Conservation (phyloP, 2,113 vertebrate genomes). For the Candoia aspera region DNA sequence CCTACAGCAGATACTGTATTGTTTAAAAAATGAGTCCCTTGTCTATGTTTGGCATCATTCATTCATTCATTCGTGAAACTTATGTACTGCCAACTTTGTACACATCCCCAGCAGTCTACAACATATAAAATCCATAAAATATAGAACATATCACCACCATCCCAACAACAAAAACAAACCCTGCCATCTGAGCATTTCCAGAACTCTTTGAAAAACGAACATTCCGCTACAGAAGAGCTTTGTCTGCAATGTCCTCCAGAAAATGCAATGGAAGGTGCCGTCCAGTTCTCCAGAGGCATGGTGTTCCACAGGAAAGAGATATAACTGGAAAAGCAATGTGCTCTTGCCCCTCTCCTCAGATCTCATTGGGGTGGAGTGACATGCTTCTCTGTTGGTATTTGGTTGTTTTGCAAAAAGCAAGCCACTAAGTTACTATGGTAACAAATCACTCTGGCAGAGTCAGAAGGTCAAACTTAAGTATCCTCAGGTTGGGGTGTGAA, state of each 20-base stretch:
- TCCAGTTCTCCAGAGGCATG: not conserved
- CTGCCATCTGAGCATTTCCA: not conserved
- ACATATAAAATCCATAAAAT: not conserved
- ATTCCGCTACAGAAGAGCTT: not conserved
- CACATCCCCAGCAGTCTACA: not conserved
- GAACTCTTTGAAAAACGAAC: not conserved
- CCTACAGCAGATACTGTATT: not conserved
- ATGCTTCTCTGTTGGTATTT: too few species aligned
- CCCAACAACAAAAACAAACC: not conserved
- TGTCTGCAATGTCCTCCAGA: not conserved
- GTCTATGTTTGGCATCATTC: not conserved
- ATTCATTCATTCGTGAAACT: not conserved
- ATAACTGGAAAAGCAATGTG: not conserved
- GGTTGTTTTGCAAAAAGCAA: too few species aligned
- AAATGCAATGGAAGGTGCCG: not conserved
- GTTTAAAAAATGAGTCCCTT: not conserved
- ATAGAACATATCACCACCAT: not conserved
- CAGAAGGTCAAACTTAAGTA: too few species aligned
- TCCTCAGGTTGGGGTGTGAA: too few species aligned
- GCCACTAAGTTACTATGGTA: too few species aligned
- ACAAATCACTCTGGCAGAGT: too few species aligned
- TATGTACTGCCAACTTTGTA: not conserved
- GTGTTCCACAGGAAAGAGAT: not conserved
- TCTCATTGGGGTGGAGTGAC: not conserved
- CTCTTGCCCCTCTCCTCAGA: not conserved